Percentiles rank a stretch among this genome's conserved stretches.
Conservation (phyloP, 1,140 invertebrate genomes). For the Anoplophora glabripennis region DNA sequence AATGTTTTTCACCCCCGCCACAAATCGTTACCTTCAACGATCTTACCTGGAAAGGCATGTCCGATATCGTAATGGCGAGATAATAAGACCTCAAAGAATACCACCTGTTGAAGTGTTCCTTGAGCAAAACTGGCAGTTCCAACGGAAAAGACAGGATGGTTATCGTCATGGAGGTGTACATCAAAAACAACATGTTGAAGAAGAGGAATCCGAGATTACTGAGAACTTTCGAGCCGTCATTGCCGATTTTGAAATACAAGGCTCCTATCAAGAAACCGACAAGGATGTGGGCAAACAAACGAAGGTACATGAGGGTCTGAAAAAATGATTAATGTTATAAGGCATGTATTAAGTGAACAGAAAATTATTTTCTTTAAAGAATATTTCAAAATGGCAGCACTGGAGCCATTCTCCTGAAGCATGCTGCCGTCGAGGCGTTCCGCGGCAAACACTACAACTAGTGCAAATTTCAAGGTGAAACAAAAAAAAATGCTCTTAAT, state of each 20-base stretch:
- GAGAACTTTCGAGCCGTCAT: slow-evolving; percentile 90
- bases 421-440: too few species aligned
- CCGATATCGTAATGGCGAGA: slow-evolving; percentile 91
- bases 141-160: slow-evolving; percentile 96
- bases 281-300: slow-evolving; percentile 87
- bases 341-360: too few species aligned
- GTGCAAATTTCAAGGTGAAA: too few species aligned
- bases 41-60: slow-evolving; percentile 85
- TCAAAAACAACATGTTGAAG: slow-evolving; percentile 97
- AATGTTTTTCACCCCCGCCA: slow-evolving; percentile 2
- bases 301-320: slow-evolving; percentile 91
- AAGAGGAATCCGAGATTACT: slow-evolving; percentile 96
- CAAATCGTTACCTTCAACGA: neutral
- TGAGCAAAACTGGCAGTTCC: slow-evolving; percentile 90
- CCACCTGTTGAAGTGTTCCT: slow-evolving; percentile 97
- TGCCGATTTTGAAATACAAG: slow-evolving; percentile 89
- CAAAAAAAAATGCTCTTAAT: too few species aligned
- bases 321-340: too few species aligned
- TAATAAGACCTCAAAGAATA: slow-evolving; percentile 96
- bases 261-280: slow-evolving; percentile 91
- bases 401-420: too few species aligned
- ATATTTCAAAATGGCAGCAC: too few species aligned
- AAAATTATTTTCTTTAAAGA: too few species aligned
- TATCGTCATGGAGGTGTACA: slow-evolving; percentile 98
- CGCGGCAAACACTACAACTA: too few species aligned